These are phyloP conservation scores for Erebia palarica DNA, from an alignment of 2,888 invertebrate species.

Conservation along the genomic window DNA sequence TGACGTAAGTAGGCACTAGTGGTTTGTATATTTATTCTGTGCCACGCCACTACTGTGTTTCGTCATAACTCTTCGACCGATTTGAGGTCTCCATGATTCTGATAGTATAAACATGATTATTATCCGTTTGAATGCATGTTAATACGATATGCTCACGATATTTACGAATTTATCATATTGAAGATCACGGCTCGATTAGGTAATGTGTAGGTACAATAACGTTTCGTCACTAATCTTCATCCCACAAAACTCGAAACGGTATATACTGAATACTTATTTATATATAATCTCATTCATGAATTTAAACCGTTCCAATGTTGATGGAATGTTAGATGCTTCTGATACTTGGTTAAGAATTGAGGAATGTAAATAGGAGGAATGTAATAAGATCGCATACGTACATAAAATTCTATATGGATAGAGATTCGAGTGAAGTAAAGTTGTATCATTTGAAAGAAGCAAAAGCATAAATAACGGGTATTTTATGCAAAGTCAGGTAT, in stretches of 20 bases:
- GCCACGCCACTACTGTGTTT: not conserved
- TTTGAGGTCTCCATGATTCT: not conserved
- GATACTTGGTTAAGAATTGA: slow-evolving; percentile 5
- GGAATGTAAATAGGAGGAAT: slow-evolving; percentile 4
- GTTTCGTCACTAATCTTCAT: slow-evolving; percentile 6
- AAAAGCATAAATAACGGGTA: slow-evolving; percentile 13
- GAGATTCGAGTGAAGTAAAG: not conserved
- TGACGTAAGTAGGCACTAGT: no score
- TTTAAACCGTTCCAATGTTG: not conserved
- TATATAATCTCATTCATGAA: slow-evolving; percentile 2
- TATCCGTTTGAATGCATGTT: slow-evolving; percentile 11
- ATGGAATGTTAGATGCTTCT: not conserved
- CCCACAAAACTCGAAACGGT: slow-evolving; percentile 9
- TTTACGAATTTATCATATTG: slow-evolving; percentile 6
- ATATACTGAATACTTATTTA: no score
- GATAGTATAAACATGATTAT: slow-evolving; percentile 9
- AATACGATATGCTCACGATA: slow-evolving; percentile 15
- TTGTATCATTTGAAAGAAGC: slow-evolving; percentile 7
- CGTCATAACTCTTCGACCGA: not conserved
- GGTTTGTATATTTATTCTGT: not conserved
- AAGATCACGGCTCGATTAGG: not conserved
- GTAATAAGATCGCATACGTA: not conserved
- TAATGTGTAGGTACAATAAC: not conserved
- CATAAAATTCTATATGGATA: not conserved
- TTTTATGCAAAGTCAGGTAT: slow-evolving; percentile 20